Conservation (phyloP, 2,888 invertebrate species). For the Danaus chrysippus region DNA sequence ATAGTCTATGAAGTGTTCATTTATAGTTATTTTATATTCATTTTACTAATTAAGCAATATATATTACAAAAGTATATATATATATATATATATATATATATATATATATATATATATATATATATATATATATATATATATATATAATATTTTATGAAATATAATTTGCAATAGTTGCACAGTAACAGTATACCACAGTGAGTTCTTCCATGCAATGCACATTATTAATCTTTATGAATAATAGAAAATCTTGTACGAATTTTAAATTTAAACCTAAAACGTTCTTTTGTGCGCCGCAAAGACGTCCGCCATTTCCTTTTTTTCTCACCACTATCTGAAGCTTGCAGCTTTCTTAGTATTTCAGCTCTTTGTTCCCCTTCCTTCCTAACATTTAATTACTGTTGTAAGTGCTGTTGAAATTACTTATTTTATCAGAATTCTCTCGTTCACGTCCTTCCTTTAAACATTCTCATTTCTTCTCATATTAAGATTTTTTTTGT, state of each 20-base stretch:
- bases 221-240: slow-evolving; percentile 6
- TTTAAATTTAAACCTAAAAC: slow-evolving; percentile 16
- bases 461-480: not conserved
- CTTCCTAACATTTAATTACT: slow-evolving; percentile 27
- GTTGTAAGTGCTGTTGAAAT: slow-evolving; percentile 12
- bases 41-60: not conserved
- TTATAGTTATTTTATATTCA: not conserved
- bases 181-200: not conserved
- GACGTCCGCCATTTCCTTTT: slow-evolving; percentile 20
- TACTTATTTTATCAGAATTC: slow-evolving; percentile 20
- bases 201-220: not conserved
- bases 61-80: too few species aligned
- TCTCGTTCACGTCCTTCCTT: slow-evolving; percentile 7
- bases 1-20: not conserved
- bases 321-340: slow-evolving; percentile 25
- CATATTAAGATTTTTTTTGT: not conserved
- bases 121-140: too few species aligned
- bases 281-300: slow-evolving; percentile 21
- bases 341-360: slow-evolving; percentile 26
- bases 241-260: slow-evolving; percentile 5
- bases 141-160: too few species aligned
- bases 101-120: too few species aligned
- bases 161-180: too few species aligned
- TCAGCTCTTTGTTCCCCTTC: slow-evolving; percentile 22
- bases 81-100: too few species aligned